Conservation (phyloP, 1,140 invertebrate genomes). For the Leptinotarsa lineolata region DNA sequence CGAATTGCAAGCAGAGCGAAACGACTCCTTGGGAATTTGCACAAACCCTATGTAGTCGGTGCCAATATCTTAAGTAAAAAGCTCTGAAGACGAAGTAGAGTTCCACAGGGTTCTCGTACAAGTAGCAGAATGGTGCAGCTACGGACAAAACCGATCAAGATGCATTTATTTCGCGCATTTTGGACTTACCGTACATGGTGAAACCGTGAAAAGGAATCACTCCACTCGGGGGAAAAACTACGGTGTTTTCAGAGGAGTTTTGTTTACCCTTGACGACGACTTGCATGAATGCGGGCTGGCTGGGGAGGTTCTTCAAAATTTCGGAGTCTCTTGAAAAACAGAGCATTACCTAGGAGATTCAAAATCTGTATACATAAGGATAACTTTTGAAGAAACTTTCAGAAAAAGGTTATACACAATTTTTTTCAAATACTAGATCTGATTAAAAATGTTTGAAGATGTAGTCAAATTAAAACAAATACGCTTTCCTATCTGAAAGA, state of each 20-base stretch:
- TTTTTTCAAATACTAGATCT: too few relatives aligned
- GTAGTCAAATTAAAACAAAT: too few relatives aligned
- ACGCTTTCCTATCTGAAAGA: too few relatives aligned
- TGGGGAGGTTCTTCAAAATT: conserved; percentile 69
- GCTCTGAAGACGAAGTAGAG: conserved; percentile 90
- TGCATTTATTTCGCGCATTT: conserved; percentile 9
- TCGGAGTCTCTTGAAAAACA: conserved; percentile 90
- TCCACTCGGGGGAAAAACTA: conserved; percentile 91
- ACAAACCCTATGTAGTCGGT: conserved; percentile 86
- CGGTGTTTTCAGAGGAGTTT: conserved; percentile 66
- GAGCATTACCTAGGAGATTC: conserved; percentile 74
- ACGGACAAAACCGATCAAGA: conserved; percentile 43
- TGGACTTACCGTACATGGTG: conserved; percentile 88
- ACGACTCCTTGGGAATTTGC: conserved; percentile 88
- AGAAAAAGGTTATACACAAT: too few relatives aligned
- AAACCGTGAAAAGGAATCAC: conserved; percentile 97
- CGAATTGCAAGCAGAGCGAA: conserved; percentile 81
- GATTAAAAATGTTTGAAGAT: too few relatives aligned
- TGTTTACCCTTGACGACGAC: conserved; percentile 75
- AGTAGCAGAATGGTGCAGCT: conserved; percentile 93
- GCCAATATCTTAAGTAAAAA: conserved; percentile 91
- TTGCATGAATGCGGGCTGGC: conserved; percentile 65
- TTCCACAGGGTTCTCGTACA: conserved; percentile 85
- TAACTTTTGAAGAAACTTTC: too few relatives aligned
- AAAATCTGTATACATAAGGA: too few relatives aligned